Evolutionary conservation across 2,888 invertebrate species (phyloP).

Genomic region (Physocephala rufipes): DNA sequence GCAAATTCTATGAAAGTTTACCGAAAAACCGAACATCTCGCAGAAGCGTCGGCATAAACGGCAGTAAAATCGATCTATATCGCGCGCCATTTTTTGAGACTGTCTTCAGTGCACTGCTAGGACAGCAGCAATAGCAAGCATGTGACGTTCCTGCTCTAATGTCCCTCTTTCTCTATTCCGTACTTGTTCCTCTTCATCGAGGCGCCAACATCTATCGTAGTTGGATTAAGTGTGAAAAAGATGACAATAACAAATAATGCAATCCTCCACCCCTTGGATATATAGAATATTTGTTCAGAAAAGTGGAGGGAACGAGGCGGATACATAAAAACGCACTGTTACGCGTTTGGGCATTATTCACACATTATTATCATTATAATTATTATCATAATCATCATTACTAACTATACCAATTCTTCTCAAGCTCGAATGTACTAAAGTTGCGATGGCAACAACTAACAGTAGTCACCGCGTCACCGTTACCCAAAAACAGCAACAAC

Average conservation of each 20-base stretch:
- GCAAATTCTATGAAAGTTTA: too few relatives aligned
- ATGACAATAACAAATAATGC: slow-evolving; percentile 18
- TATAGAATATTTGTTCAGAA: too few relatives aligned
- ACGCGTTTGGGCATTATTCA: background rate
- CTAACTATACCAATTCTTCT: too few relatives aligned
- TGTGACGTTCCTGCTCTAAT: too few relatives aligned
- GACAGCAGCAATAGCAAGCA: slow-evolving; percentile 7
- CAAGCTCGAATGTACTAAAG: too few relatives aligned
- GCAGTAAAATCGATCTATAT: slow-evolving; percentile 28
- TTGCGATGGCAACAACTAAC: too few relatives aligned
- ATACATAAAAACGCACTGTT: background rate
- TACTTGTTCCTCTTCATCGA: background rate
- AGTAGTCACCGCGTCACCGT: too few relatives aligned
- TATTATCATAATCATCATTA: too few relatives aligned
- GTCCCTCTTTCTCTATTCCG: background rate
- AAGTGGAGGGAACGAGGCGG: background rate
- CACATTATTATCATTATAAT: too few relatives aligned
- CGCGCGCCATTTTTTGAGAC: background rate
- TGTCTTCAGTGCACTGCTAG: slow-evolving; percentile 12
- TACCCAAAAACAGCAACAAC: too few relatives aligned
- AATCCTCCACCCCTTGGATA: background rate
- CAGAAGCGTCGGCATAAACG: slow-evolving; percentile 16
- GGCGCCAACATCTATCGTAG: background rate
- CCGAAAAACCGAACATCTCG: too few relatives aligned
- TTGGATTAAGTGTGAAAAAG: slow-evolving; percentile 8